Evolutionary conservation across 1,140 invertebrate genomes (phyloP).

Genomic region (Samia ricini): DNA sequence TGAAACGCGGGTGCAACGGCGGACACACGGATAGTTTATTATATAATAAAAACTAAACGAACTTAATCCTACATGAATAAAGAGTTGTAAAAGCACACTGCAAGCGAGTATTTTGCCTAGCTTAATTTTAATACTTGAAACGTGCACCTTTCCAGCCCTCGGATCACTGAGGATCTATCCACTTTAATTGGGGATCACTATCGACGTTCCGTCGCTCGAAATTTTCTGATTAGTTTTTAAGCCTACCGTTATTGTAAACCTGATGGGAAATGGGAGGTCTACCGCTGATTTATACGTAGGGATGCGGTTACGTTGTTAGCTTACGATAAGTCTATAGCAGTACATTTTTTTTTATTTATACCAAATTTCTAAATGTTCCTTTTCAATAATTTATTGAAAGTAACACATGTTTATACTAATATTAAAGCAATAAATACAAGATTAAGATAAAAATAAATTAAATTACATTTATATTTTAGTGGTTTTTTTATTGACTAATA

Average conservation of each 20-base stretch:
- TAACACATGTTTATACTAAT: too few relatives aligned
- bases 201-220: slow-evolving; percentile 15
- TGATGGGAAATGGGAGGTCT: not conserved
- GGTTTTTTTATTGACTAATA: too few relatives aligned
- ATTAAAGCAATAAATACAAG: too few relatives aligned
- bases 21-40: too few relatives aligned
- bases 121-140: slow-evolving; percentile 17
- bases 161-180: slow-evolving; percentile 18
- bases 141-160: slow-evolving; percentile 4
- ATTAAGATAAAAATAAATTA: too few relatives aligned
- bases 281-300: slow-evolving; percentile 1
- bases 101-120: not conserved
- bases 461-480: too few relatives aligned
- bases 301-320: not conserved
- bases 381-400: too few relatives aligned
- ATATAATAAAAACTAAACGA: too few relatives aligned
- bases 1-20: too few relatives aligned
- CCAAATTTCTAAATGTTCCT: too few relatives aligned
- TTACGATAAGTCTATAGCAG: not conserved
- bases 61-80: too few relatives aligned
- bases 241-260: slow-evolving; percentile 18
- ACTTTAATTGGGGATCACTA: slow-evolving; percentile 27
- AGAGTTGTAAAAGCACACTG: not conserved
- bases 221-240: slow-evolving; percentile 27
- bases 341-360: too few relatives aligned